Conservation (phyloP, 2,888 invertebrate species). For the Polia nebulosa region DNA sequence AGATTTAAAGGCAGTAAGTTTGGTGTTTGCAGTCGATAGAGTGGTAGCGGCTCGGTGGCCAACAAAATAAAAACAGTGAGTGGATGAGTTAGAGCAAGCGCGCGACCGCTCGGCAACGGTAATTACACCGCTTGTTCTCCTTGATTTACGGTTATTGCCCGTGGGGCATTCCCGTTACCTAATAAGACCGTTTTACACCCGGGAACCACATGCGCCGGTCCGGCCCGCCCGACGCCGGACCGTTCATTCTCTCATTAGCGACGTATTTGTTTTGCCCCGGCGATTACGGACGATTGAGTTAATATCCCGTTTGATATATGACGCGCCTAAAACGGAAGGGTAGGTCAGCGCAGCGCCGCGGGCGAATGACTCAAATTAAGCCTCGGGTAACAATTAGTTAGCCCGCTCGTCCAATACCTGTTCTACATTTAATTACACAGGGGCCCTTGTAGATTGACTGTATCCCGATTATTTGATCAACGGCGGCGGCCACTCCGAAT, state of each 20-base stretch:
- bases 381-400: conserved; percentile 68
- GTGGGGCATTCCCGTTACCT: conserved; percentile 90
- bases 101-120: conserved; percentile 89
- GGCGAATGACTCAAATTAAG: conserved; percentile 74
- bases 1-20: conserved; percentile 90
- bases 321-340: conserved; percentile 81
- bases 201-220: conserved; percentile 86
- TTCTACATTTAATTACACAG: conserved; percentile 64
- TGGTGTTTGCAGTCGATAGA: conserved; percentile 88
- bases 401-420: conserved; percentile 58
- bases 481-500: conserved; percentile 27
- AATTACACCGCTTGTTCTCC: conserved; percentile 92
- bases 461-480: conserved; percentile 50
- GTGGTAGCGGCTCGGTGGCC: conserved; percentile 85
- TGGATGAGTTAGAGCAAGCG: conserved; percentile 90
- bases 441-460: conserved; percentile 51
- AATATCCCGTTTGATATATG: conserved; percentile 87
- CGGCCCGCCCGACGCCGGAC: conserved; percentile 77
- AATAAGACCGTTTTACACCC: conserved; percentile 91
- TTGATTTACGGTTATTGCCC: conserved; percentile 92
- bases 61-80: conserved; percentile 90
- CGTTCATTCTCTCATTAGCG: conserved; percentile 89
- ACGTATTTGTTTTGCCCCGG: conserved; percentile 87
- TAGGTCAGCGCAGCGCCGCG: conserved; percentile 72
- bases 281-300: conserved; percentile 87